Base-by-base conservation (phyloP, 2,113 vertebrate genomes). In the Notarius lentiginosus region DNA sequence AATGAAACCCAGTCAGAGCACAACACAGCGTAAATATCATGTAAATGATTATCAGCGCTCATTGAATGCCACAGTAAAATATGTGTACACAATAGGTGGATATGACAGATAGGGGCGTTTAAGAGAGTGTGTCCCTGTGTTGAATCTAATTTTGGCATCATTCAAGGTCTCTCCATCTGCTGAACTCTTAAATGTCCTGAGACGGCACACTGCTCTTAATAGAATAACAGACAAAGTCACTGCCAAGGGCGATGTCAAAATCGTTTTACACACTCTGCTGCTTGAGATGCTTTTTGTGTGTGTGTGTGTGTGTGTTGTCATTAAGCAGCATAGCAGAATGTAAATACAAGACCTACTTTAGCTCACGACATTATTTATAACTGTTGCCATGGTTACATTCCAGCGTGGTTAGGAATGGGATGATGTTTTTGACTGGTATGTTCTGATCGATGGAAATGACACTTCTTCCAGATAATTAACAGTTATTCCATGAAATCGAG, bases 161-260 rank as follows among this genome's bases (percentile, higher is more conserved):
- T 27, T 51, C 83, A 79, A 89, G 76, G 76, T 10, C 66, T 83
- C 79, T 89, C 86, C 88, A 85, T 85, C 86, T 87, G 82, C 80
- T 82, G 70, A 89, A 84, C 66, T 77, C 75, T 84, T 87, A 75
- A 80, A 89, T 89, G 66, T 84, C 82, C 61, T 30, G 75, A 80
- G 82, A 89, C 79, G 81, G 79, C 86, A 55, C 65, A 30, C 85
- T 72, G 75, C 87, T 83, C 84, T 87, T 84, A 34, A 72, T 84
- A 87, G 72, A 72, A 76, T 84, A 82, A 85, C 17, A 17, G 83
- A 85, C 86, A 85, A 85, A 87, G 79, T 79, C 79, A 56, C 51
- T 1, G 63, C 72, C 83, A 89, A 89, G 88, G 88, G 65, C 88
- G 4, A 66, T 77, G 86, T 77, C 83, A 63, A 70, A 75, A 81